Conservation (phyloP, 2,113 vertebrate species). For the Hippocampus comes region DNA sequence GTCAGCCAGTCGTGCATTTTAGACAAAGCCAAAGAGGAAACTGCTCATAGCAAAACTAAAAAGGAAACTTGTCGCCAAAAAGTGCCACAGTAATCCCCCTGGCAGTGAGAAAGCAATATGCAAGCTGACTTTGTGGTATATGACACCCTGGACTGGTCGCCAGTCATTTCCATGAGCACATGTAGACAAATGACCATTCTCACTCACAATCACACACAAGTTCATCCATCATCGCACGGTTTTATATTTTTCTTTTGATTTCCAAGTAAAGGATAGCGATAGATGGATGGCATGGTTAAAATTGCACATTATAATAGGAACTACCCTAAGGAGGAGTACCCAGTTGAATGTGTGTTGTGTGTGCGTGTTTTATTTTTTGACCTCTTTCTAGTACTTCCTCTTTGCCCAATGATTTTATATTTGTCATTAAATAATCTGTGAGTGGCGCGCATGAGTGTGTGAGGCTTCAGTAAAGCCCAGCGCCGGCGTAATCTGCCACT, state of each 20-base stretch:
- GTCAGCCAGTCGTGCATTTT: not conserved
- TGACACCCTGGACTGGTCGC: not conserved
- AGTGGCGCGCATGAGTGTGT: conserved; percentile 13
- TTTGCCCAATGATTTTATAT: conserved; percentile 31
- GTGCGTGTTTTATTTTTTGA: too few species aligned
- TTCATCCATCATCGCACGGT: too few species aligned
- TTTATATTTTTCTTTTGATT: too few species aligned
- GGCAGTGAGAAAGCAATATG: not conserved
- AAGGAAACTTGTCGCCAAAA: not conserved
- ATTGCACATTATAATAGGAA: conserved; percentile 10
- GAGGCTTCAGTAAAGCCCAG: not conserved
- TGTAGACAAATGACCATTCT: not conserved
- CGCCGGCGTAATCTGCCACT: conserved; percentile 35
- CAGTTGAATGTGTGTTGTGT: not conserved
- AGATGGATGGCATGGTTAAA: conserved; percentile 2
- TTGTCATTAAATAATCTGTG: conserved; percentile 38
- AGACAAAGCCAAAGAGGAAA: conserved; percentile 1
- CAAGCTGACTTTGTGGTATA: not conserved
- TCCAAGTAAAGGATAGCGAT: not conserved
- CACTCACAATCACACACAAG: too few species aligned
- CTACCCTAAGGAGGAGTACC: not conserved
- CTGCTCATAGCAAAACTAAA: not conserved
- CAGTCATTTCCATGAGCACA: not conserved
- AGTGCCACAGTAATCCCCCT: not conserved
- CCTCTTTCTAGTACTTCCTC: conserved; percentile 2